Evolutionary conservation across 2,888 invertebrate genomes (phyloP).

Genomic region (Schrankia costaestrigalis): DNA sequence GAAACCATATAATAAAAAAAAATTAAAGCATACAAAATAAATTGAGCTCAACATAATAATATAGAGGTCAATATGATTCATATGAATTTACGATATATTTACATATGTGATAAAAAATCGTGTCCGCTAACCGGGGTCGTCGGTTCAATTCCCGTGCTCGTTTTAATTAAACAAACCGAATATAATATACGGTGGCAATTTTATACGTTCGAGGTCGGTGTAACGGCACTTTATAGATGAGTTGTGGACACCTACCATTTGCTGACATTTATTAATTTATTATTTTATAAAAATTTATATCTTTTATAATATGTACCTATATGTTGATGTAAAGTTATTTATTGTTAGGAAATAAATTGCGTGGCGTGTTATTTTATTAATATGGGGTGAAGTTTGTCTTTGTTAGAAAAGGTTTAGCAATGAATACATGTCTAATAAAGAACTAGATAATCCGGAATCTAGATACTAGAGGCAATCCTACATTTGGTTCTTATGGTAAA

Average conservation of each 20-base stretch:
- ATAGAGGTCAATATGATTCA: constrained; percentile 25
- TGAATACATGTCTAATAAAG: too few relatives aligned
- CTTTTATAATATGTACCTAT: constrained; percentile 13
- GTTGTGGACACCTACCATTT: constrained; percentile 33
- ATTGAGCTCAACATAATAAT: constrained; percentile 13
- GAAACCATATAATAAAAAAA: too few relatives aligned
- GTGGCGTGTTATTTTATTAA: too few relatives aligned
- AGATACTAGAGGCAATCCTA: too few relatives aligned
- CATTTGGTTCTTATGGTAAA: too few relatives aligned
- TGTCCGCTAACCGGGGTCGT: constrained; percentile 39
- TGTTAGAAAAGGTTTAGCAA: too few relatives aligned
- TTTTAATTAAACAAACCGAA: constrained; percentile 68
- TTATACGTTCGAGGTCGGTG: constrained; percentile 37
- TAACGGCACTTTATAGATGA: constrained; percentile 39
- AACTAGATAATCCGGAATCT: too few relatives aligned
- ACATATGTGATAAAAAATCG: constrained; percentile 51
- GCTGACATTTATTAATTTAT: constrained; percentile 35
- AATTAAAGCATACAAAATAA: too few relatives aligned
- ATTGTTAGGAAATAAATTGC: too few relatives aligned
- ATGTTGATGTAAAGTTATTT: too few relatives aligned
- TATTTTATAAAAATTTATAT: constrained; percentile 33
- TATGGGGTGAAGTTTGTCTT: too few relatives aligned
- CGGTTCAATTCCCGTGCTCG: constrained; percentile 41
- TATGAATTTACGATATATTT: constrained; percentile 44
- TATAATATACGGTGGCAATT: constrained; percentile 57